Percentiles rank a stretch among this genome's conserved stretches.
Evolutionary conservation across 1,140 invertebrate species (phyloP).

Genomic region (Bombus huntii): DNA sequence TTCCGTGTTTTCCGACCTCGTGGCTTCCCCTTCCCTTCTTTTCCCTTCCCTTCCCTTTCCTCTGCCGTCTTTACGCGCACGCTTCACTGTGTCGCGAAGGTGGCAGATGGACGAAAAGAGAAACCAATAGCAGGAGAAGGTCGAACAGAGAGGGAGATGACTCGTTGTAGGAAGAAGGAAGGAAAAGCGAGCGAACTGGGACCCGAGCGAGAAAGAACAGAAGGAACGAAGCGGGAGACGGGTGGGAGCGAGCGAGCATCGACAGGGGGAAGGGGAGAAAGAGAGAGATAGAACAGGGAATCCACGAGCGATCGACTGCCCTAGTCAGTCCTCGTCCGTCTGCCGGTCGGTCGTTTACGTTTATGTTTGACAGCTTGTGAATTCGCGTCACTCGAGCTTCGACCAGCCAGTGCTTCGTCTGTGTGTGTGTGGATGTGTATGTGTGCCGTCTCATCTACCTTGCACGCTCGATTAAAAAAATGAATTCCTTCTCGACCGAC

Average conservation of each 20-base stretch:
- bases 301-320: slow-evolving; percentile 76
- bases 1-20: slow-evolving; percentile 75
- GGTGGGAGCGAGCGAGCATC: slow-evolving; percentile 1
- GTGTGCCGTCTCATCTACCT: background rate
- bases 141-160: slow-evolving; percentile 15
- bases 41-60: background rate
- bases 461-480: slow-evolving; percentile 2
- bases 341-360: slow-evolving; percentile 77
- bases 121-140: background rate
- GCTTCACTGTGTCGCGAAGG: slow-evolving; percentile 57
- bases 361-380: slow-evolving; percentile 67
- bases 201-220: slow-evolving; percentile 39
- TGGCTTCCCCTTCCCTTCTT: slow-evolving; percentile 37
- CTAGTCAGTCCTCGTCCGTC: slow-evolving; percentile 81
- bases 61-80: slow-evolving; percentile 28
- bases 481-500: background rate
- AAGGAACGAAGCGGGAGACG: slow-evolving; percentile 6
- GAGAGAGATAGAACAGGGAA: slow-evolving; percentile 65
- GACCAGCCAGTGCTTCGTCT: slow-evolving; percentile 8
- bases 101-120: slow-evolving; percentile 34
- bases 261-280: slow-evolving; percentile 53
- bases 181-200: slow-evolving; percentile 14
- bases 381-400: slow-evolving; percentile 11
- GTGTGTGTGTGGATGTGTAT: background rate
- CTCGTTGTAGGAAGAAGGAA: slow-evolving; percentile 6